Evolutionary conservation across 2,797 vertebrate genomes (phyloP), one percentile per base, ranked within the genome.

Genomic region (Fratercula arctica): DNA sequence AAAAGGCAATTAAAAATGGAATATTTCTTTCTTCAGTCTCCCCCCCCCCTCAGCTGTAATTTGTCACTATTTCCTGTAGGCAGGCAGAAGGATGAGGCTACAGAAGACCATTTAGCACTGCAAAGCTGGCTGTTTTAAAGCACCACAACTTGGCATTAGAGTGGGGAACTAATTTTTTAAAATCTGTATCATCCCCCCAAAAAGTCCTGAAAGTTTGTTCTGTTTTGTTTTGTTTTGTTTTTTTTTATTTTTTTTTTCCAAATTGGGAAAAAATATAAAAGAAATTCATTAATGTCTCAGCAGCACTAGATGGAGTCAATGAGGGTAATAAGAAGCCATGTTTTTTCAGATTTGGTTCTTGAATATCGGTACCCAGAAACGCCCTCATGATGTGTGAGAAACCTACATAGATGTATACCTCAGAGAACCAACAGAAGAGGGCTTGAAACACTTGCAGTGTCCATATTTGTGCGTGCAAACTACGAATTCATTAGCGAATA

Each of bases 1-100:
- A 97, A 97, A 97, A 97, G 93, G 95, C 94, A 97, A 97, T 97
- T 97, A 97, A 97, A 97, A 97, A 94, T 92, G 79, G 97, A 96
- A 97, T 97, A 96, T 95, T 97, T 97, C 96, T 97, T 96, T 95
- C 92, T 92, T 91, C 82, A 72, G 41, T 68, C 60, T 64, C 41
- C 10, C 9, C 54, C 66, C 81, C 31, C n/a, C 50, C 79, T 28
- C 37, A 70, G 1, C 31, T 18, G 57, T 92, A 95, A 96, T 97
- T 97, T 96, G 84, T 97, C 95, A 96, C 92, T 91, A 93, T 97
- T 97, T 95, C 95, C 96, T 96, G 61, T 94, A 91, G 96, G 66
- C 91, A 96, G 85, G 76, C 89, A 93, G 89, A 96, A 95, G 77
- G 87, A 97, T 95, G 82, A 94, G 60, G 37, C 87, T 95, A 83